A percentile compares a stretch with the other conserved stretches of the same genome.
Conservation (phyloP, 1,140 invertebrate species). For the Laupala kohalensis region DNA sequence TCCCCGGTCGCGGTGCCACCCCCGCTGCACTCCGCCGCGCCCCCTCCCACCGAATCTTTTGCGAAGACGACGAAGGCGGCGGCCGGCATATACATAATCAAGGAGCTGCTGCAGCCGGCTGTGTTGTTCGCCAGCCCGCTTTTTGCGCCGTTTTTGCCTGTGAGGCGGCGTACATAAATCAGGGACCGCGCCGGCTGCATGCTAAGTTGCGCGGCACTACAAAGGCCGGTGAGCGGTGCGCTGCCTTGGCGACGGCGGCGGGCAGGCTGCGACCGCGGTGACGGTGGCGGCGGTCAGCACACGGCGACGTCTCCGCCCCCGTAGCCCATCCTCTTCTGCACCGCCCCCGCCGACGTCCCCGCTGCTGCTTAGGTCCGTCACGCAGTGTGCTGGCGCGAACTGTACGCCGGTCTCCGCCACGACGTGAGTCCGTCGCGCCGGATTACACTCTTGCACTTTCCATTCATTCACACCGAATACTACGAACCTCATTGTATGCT, state of each 20-base stretch:
- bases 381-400: too few species aligned
- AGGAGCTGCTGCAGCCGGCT: neutral
- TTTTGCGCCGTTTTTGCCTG: neutral
- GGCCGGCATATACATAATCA: neutral
- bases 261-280: too few species aligned
- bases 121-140: neutral
- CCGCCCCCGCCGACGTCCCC: too few species aligned
- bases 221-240: neutral
- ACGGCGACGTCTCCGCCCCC: too few species aligned
- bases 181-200: neutral
- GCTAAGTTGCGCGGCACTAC: neutral
- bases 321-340: neutral
- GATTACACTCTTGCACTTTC: neutral
- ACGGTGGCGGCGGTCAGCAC: too few species aligned
- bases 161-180: neutral
- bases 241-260: too few species aligned
- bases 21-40: too few species aligned
- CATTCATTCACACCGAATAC: too few species aligned
- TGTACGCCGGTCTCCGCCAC: too few species aligned
- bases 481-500: too few species aligned
- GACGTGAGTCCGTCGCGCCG: neutral
- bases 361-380: too few species aligned
- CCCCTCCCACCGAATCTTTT: neutral
- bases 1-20: neutral
- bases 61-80: neutral